Conservation (phyloP, 2,113 vertebrate genomes). For the Fregata magnificens region DNA sequence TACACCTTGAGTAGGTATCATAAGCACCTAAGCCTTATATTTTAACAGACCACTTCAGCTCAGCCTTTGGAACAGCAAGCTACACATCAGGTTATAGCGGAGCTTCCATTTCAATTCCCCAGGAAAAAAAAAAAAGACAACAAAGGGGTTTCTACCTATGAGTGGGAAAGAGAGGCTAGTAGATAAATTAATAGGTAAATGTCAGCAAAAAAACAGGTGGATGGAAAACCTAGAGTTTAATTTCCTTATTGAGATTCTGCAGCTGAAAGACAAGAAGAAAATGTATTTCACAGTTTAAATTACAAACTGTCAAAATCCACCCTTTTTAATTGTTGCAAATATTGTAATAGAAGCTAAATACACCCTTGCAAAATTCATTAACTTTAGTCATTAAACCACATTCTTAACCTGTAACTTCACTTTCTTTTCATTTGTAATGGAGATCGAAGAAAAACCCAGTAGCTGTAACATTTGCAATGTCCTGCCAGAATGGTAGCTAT, state of each 20-base stretch:
- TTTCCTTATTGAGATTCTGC: neutral
- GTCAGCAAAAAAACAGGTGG: neutral
- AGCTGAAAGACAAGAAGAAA: neutral
- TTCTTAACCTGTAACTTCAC: constrained; percentile 12
- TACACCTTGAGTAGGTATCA: neutral
- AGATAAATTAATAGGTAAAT: neutral
- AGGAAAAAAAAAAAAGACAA: neutral
- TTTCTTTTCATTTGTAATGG: neutral
- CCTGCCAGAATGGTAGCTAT: neutral
- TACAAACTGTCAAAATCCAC: neutral
- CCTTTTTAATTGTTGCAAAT: neutral
- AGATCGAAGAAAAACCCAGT: neutral
- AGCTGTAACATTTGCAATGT: neutral
- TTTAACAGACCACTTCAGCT: neutral
- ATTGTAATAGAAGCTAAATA: neutral
- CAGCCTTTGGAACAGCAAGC: neutral
- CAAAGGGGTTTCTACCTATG: neutral
- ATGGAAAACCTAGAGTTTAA: neutral
- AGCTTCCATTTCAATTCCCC: neutral
- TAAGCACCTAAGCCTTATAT: neutral
- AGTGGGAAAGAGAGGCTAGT: neutral
- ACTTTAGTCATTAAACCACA: neutral
- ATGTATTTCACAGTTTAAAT: neutral
- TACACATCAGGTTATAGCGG: neutral
- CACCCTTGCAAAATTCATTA: neutral